These are phyloP conservation scores for Patella ulyssiponensis DNA, from an alignment of 2,888 invertebrate species.

Conservation along the genomic window DNA sequence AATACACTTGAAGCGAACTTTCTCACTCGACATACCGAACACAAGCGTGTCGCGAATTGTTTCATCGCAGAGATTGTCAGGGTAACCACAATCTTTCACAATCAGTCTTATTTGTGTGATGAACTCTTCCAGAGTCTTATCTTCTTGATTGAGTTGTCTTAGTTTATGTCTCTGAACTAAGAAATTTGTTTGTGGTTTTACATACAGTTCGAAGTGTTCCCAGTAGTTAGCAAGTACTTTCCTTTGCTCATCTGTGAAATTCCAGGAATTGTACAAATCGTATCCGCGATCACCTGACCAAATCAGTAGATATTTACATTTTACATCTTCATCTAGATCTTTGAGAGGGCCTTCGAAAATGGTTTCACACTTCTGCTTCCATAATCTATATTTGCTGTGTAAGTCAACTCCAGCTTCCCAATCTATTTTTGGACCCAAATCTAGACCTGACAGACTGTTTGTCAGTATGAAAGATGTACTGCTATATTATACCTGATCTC, in stretches of 20 bases:
- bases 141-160: not conserved
- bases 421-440: conserved; percentile 1
- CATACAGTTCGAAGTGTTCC: not conserved
- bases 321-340: conserved; percentile 4
- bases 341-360: not conserved
- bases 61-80: not conserved
- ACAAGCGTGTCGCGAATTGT: not conserved
- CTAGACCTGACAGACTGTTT: not conserved
- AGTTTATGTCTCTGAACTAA: not conserved
- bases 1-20: not conserved
- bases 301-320: conserved; percentile 1
- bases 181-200: not conserved
- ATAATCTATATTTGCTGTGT: not conserved
- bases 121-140: not conserved
- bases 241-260: not conserved
- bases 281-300: conserved; percentile 1
- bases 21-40: not conserved
- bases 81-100: conserved; percentile 5
- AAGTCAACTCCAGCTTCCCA: not conserved
- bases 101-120: not conserved
- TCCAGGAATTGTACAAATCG: not conserved
- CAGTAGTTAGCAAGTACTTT: not conserved
- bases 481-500: no score
- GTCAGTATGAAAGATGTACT: no score
- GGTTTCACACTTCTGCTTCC: not conserved